Evolutionary conservation across 2,797 vertebrate genomes (phyloP), one percentile per base, ranked within the genome.

Genomic region (Chelmon rostratus): DNA sequence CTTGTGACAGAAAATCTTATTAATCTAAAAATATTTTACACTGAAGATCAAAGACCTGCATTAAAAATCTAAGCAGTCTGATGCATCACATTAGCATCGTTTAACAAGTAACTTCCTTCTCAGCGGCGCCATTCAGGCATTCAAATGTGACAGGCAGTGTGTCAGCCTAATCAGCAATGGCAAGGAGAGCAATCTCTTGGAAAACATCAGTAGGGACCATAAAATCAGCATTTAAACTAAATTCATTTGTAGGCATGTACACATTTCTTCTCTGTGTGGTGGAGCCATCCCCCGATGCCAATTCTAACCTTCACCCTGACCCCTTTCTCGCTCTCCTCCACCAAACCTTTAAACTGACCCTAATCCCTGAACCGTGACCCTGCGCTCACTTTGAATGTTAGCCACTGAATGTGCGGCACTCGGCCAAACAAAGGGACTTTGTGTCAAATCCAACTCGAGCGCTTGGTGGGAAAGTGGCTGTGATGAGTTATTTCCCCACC

Each of bases 341-440:
- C 5, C 87, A 76, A 86, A 90, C 85, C 82, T 88, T 87, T 88
- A 86, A 88, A 86, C 72, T 93, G 90, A 93, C 92, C 92, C 89
- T 89, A 93, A 93, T 93, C 89, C 76, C 49, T 10, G 69, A 67
- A 84, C 86, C 70, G 75, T 92, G 90, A 94, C 90, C 93, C 87
- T 28, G 40, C n/a, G 68, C 80, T 84, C 68, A 58, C 80, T 90
- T 90, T 92, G 80, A 92, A 87, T 86, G 87, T 89, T 86, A 79
- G 80, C 78, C 86, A 85, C 64, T 92, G 71, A 93, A 86, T 89
- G 78, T 78, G 82, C 83, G 83, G 78, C 87, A 87, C 84, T 86
- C 79, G 19, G 68, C 75, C 89, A 91, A 83, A 94, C 92, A 94
- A 94, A 91, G 87, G 74, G 77, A 90, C 91, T 90, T 91, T 93